A percentile compares a stretch with the other conserved stretches of the same genome.
phyloP scores from a whole-genome alignment of 2,113 vertebrate species.

The Caranx melampygus region DNA sequence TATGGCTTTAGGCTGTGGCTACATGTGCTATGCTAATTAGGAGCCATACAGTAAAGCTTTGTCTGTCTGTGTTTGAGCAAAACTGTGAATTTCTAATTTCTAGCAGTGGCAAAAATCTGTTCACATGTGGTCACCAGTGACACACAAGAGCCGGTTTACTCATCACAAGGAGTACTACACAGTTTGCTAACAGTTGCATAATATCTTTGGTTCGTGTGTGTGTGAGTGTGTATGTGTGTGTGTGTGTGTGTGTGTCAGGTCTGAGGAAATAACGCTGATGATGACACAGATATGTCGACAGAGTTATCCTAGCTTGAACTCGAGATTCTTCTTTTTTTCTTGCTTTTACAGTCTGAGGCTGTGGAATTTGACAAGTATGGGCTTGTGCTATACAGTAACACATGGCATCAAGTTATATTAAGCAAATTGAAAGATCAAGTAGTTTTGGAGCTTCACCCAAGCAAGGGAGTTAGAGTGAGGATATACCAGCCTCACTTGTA shows the following conservation, averaged over 20 bases:
- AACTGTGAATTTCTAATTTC: background rate
- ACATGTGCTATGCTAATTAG: background rate
- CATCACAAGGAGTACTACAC: background rate
- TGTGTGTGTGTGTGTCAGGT: background rate
- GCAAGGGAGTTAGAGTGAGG: background rate
- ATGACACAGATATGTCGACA: background rate
- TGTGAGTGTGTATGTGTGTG: background rate
- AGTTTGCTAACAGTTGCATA: background rate
- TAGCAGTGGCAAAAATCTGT: background rate
- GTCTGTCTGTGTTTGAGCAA: background rate
- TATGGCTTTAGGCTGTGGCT: background rate
- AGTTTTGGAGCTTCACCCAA: background rate
- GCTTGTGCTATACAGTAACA: background rate
- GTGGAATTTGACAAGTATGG: background rate
- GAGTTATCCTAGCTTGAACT: background rate
- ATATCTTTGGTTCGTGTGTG: background rate
- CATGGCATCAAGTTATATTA: background rate
- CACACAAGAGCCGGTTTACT: background rate
- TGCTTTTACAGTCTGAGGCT: background rate
- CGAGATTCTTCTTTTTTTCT: background rate
- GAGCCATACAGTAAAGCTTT: background rate
- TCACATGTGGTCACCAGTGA: slow-evolving; percentile 2
- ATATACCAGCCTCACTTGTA: background rate
- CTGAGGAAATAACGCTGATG: background rate
- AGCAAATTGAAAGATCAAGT: background rate